Evolutionary conservation across 2,888 invertebrate genomes (phyloP).

Genomic region (Drosophila rubida): DNA sequence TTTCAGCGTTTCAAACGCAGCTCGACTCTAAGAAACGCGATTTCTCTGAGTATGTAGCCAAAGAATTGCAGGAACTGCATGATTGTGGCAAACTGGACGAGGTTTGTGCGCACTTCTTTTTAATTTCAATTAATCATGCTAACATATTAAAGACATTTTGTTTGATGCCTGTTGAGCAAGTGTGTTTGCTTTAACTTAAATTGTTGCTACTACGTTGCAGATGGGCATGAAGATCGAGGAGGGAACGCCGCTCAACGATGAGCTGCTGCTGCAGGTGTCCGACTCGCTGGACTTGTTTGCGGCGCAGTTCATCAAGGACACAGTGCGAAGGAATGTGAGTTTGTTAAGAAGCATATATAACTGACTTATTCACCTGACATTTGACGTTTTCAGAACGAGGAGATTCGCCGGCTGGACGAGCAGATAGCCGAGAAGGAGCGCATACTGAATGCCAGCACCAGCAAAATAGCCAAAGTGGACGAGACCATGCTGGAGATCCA

Average conservation of each 20-base stretch:
- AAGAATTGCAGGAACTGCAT: conserved; percentile 86
- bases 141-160: neutral
- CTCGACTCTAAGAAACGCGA: conserved; percentile 86
- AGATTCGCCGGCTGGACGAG: conserved; percentile 89
- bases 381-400: conserved; percentile 88
- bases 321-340: conserved; percentile 90
- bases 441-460: conserved; percentile 87
- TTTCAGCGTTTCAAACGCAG: conserved; percentile 86
- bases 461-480: conserved; percentile 89
- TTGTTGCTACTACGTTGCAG: conserved; percentile 83
- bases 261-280: conserved; percentile 88
- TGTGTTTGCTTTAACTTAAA: neutral
- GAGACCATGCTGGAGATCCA: conserved; percentile 89
- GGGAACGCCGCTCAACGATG: conserved; percentile 86
- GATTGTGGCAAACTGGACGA: conserved; percentile 86
- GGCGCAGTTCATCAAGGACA: conserved; percentile 88
- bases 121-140: neutral
- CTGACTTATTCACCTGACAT: neutral
- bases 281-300: conserved; percentile 89
- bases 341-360: fast-evolving
- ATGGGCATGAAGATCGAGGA: conserved; percentile 86
- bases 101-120: conserved; percentile 82
- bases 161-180: conserved; percentile 16
- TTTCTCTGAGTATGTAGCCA: conserved; percentile 86
- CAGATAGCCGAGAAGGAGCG: conserved; percentile 86